These are phyloP conservation scores for Anniella stebbinsi DNA, from an alignment of 2,797 vertebrate genomes.

Conservation along the genomic window DNA sequence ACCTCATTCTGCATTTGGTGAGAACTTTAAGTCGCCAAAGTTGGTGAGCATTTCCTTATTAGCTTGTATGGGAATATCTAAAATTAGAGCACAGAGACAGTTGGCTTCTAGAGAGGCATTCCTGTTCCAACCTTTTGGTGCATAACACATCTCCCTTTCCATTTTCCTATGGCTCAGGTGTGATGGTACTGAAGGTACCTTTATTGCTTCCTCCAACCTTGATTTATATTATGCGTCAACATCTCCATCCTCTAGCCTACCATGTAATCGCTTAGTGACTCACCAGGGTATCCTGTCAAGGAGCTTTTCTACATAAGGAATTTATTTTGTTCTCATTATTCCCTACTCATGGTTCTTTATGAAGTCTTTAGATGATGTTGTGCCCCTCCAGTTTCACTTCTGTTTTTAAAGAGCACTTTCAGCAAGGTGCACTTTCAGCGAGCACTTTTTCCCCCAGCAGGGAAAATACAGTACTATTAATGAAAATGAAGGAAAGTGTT, in stretches of 20 bases:
- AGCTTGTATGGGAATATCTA: conserved; percentile 22
- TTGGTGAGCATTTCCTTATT: conserved; percentile 15
- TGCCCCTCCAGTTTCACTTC: too few species aligned
- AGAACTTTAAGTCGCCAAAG: conserved; percentile 6
- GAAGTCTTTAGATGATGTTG: too few species aligned
- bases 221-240: background rate
- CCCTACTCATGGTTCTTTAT: too few species aligned
- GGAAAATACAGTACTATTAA: too few species aligned
- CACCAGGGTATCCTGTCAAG: background rate
- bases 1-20: conserved; percentile 39
- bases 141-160: background rate
- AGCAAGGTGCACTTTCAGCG: too few species aligned
- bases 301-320: too few species aligned
- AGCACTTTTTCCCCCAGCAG: too few species aligned
- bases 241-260: background rate
- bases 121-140: background rate
- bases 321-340: too few species aligned
- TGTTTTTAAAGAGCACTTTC: too few species aligned
- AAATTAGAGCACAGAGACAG: conserved; percentile 11
- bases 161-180: background rate
- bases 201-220: background rate
- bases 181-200: background rate
- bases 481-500: too few species aligned
- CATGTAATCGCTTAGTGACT: background rate
- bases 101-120: background rate